Evolutionary conservation across 2,888 invertebrate species (phyloP).

Genomic region (Yponomeuta evonymella): DNA sequence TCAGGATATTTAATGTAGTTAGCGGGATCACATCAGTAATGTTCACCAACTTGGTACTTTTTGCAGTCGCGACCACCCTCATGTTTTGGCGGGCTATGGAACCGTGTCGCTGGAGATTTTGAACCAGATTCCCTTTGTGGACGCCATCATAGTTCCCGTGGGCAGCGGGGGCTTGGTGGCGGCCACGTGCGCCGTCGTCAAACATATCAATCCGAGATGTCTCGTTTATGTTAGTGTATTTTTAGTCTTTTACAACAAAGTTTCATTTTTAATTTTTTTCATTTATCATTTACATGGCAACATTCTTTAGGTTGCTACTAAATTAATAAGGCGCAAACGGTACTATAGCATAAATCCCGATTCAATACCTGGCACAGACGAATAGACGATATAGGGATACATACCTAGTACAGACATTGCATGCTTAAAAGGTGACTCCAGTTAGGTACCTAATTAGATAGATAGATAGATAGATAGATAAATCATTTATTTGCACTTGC

Average conservation of each 20-base stretch:
- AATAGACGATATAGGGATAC: too few species aligned
- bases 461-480: too few species aligned
- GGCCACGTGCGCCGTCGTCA: constrained; percentile 89
- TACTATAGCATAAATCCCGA: too few species aligned
- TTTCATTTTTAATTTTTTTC: too few species aligned
- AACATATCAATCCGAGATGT: constrained; percentile 85
- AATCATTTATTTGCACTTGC: too few species aligned
- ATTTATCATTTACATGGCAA: background rate
- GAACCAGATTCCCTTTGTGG: constrained; percentile 88
- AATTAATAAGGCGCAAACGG: too few species aligned
- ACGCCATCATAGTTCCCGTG: constrained; percentile 92
- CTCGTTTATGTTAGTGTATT: constrained; percentile 85
- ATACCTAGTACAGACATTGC: too few species aligned
- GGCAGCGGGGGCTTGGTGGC: constrained; percentile 94
- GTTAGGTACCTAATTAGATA: too few species aligned
- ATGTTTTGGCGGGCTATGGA: constrained; percentile 94
- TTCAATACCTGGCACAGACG: too few species aligned
- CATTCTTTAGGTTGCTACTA: too few species aligned
- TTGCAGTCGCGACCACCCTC: constrained; percentile 93
- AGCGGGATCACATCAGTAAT: background rate
- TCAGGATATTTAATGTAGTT: too few species aligned
- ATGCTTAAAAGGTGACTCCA: too few species aligned
- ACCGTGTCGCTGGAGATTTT: constrained; percentile 93
- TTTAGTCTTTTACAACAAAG: background rate
- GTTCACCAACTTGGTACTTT: background rate